Conservation (phyloP, 2,888 invertebrate genomes). For the Buathra laborator region DNA sequence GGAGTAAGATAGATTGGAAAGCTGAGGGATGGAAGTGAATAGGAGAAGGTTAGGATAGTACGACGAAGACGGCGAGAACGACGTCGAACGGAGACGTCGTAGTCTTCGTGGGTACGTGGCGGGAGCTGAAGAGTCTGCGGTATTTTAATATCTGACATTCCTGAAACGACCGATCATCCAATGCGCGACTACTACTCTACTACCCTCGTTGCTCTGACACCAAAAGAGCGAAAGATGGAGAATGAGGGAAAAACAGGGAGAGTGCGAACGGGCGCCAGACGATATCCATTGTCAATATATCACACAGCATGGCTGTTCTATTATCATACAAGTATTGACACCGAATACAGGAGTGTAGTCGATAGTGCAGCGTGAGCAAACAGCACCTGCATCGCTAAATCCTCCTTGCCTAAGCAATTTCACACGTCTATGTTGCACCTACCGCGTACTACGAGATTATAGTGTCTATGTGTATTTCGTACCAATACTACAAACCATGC, state of each 20-base stretch:
- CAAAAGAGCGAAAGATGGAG: constrained; percentile 25
- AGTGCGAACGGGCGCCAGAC: background rate
- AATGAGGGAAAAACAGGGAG: constrained; percentile 13
- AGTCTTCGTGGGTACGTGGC: constrained; percentile 70
- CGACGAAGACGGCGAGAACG: constrained; percentile 51
- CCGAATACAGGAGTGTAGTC: constrained; percentile 8
- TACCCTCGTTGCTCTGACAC: constrained; percentile 41
- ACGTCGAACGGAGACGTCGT: constrained; percentile 61
- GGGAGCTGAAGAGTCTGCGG: constrained; percentile 80
- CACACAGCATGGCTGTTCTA: constrained; percentile 13
- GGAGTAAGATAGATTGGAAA: constrained; percentile 40
- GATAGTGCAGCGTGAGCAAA: constrained; percentile 11
- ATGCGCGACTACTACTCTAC: constrained; percentile 70
- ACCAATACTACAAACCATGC: constrained; percentile 12
- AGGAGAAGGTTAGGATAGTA: constrained; percentile 63
- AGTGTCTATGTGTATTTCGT: background rate
- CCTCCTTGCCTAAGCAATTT: constrained; percentile 6
- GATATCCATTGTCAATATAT: constrained; percentile 56
- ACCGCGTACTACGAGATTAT: background rate
- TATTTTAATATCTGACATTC: constrained; percentile 85
- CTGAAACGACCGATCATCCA: constrained; percentile 82
- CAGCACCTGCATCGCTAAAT: constrained; percentile 10
- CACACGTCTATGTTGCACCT: background rate
- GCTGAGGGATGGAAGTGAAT: constrained; percentile 50
- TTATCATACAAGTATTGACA: constrained; percentile 34